A percentile compares a stretch with the other conserved stretches of the same genome.
Evolutionary conservation across 2,888 invertebrate genomes (phyloP).

Genomic region (Volucella zonaria): DNA sequence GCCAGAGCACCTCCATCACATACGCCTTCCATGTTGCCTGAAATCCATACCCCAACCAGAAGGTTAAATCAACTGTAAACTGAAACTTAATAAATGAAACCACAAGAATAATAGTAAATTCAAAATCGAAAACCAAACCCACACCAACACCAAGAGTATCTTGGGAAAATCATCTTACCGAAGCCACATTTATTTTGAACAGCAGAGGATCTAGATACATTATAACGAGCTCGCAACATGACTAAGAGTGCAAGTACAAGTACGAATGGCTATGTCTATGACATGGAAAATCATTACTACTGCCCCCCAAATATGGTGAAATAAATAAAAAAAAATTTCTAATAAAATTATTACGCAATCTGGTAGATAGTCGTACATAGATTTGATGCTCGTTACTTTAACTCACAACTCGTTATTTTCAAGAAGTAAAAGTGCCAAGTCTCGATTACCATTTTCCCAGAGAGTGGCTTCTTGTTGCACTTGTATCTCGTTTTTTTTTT

Average conservation of each 20-base stretch:
- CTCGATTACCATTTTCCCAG: conserved; percentile 49
- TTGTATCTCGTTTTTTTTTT: neutral
- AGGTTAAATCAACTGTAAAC: conserved; percentile 73
- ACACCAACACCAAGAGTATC: conserved; percentile 16
- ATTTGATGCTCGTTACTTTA: conserved; percentile 23
- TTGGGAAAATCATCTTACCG: conserved; percentile 43
- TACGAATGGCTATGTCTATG: neutral
- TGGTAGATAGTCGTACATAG: neutral
- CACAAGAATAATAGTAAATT: conserved; percentile 62
- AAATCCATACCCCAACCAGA: conserved; percentile 66
- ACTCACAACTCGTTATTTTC: neutral
- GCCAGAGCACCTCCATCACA: conserved; percentile 30
- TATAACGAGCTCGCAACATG: too few relatives aligned
- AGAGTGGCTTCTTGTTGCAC: conserved; percentile 26
- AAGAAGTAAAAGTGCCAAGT: conserved; percentile 63
- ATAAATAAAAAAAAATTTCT: neutral
- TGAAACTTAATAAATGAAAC: conserved; percentile 73
- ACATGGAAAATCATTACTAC: conserved; percentile 13
- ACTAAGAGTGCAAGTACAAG: too few relatives aligned
- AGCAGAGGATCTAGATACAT: conserved; percentile 22
- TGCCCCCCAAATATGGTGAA: conserved; percentile 12
- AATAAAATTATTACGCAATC: conserved; percentile 42
- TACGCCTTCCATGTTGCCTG: conserved; percentile 59
- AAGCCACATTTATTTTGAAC: conserved; percentile 37
- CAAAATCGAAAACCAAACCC: neutral